These are phyloP conservation scores for Carabus problematicus DNA, from an alignment of 2,888 invertebrate species.

Conservation along the genomic window DNA sequence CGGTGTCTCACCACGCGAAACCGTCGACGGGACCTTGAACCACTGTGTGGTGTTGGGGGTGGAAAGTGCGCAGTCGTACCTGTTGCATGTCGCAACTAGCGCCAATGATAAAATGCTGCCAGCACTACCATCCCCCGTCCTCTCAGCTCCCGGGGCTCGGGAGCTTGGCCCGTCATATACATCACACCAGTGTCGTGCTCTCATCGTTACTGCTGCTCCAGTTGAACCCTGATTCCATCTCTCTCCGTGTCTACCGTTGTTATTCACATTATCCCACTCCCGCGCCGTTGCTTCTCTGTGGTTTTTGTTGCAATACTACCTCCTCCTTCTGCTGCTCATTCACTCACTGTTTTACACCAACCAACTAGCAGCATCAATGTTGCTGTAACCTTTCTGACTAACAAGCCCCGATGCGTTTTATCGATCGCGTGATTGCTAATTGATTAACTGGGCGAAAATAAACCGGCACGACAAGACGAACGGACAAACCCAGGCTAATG, in stretches of 20 bases:
- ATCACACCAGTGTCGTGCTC: background rate
- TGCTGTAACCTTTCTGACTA: too few relatives aligned
- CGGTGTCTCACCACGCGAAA: background rate
- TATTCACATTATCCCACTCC: too few relatives aligned
- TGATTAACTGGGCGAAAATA: background rate
- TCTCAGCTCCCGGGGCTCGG: background rate
- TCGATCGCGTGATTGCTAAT: conserved; percentile 19
- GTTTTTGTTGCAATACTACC: too few relatives aligned
- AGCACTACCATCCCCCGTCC: background rate
- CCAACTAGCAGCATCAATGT: too few relatives aligned
- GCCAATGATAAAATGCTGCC: conserved; percentile 13
- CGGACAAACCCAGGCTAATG: conserved; percentile 6
- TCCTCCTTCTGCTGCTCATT: too few relatives aligned
- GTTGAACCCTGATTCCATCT: too few relatives aligned
- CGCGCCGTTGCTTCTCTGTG: too few relatives aligned
- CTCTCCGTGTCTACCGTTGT: too few relatives aligned
- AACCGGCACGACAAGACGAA: background rate
- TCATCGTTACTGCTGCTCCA: background rate
- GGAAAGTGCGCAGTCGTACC: conserved; percentile 9
- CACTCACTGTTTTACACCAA: too few relatives aligned
- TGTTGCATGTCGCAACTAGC: conserved; percentile 14
- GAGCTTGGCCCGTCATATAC: conserved; percentile 2
- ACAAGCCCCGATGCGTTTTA: background rate
- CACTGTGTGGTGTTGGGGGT: background rate
- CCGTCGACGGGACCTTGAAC: background rate